These are phyloP conservation scores for Tachuris rubrigastra DNA, from an alignment of 2,113 vertebrate genomes.

Conservation along the genomic window DNA sequence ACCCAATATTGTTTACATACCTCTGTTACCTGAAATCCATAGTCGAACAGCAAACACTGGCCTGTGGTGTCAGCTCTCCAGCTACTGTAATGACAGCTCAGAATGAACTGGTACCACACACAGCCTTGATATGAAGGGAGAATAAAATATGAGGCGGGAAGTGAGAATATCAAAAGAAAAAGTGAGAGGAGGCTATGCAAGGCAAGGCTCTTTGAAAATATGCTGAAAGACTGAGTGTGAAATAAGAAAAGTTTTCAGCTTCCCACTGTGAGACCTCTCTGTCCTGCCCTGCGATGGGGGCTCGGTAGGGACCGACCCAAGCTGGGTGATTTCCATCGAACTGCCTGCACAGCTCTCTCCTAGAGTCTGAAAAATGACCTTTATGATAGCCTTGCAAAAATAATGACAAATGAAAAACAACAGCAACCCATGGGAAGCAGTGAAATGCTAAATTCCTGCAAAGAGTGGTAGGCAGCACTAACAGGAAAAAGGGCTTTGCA, in stretches of 20 bases:
- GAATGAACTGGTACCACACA: constrained; percentile 8
- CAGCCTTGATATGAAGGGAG: constrained; percentile 22
- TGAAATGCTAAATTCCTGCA: neutral
- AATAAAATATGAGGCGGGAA: constrained; percentile 48
- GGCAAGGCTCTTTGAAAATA: constrained; percentile 47
- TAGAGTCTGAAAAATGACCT: neutral
- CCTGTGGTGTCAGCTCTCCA: constrained; percentile 26
- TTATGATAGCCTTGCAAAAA: neutral
- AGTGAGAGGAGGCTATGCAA: constrained; percentile 31
- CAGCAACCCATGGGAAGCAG: neutral
- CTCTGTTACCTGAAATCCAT: neutral
- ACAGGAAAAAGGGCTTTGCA: neutral
- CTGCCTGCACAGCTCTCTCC: neutral
- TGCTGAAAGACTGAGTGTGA: neutral
- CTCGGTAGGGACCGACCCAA: neutral
- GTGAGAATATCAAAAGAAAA: constrained; percentile 57
- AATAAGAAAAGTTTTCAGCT: constrained; percentile 25
- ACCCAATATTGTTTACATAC: neutral
- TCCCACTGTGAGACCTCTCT: neutral
- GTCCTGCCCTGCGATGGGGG: neutral
- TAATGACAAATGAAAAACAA: neutral
- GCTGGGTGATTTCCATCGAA: neutral
- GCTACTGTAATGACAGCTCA: constrained; percentile 1
- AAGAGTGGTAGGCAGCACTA: neutral
- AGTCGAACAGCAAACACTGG: neutral